These are phyloP conservation scores for Suncus etruscus DNA, from an alignment of 2,113 vertebrate genomes.

Conservation along the genomic window DNA sequence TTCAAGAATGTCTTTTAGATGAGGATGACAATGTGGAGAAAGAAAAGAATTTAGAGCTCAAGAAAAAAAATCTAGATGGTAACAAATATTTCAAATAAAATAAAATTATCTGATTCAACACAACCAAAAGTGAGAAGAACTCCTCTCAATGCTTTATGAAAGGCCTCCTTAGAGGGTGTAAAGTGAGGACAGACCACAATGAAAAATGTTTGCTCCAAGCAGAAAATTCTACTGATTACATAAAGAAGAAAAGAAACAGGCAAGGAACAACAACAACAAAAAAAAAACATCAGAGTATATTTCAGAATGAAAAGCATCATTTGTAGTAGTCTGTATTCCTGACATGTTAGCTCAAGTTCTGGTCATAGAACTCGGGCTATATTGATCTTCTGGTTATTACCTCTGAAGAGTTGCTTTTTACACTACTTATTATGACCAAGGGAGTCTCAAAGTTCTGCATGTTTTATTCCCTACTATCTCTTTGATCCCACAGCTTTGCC, in stretches of 20 bases:
- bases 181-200: neutral
- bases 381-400: neutral
- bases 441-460: fast-evolving
- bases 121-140: neutral
- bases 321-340: neutral
- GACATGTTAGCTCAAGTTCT: neutral
- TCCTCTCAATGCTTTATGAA: neutral
- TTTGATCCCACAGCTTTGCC: neutral
- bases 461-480: neutral
- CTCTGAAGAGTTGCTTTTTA: neutral
- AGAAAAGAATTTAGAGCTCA: conserved; percentile 17
- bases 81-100: neutral
- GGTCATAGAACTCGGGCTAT: neutral
- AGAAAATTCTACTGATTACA: neutral
- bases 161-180: neutral
- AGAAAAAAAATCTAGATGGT: neutral
- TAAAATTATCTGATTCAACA: neutral
- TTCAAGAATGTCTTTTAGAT: neutral
- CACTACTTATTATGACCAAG: neutral
- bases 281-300: no score
- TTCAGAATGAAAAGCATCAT: neutral
- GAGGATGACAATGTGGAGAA: neutral
- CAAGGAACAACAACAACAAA: neutral
- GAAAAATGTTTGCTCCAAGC: neutral
- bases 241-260: neutral